Evolutionary conservation across 2,888 invertebrate species (phyloP), one percentile per base, ranked within the genome.

Genomic region (Lochmaea crataegi): DNA sequence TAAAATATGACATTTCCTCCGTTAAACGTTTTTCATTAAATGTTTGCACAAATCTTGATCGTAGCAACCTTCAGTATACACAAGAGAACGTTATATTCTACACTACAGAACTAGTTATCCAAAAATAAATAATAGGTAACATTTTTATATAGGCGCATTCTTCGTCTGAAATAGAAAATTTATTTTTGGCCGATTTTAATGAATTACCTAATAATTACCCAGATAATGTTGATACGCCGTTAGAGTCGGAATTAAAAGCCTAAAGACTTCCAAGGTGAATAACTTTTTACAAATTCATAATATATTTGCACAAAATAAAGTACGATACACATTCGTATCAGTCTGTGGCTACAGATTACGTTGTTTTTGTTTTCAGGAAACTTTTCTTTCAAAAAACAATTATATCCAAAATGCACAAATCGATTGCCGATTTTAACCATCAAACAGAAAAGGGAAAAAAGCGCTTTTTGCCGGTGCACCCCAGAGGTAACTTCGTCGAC

Each of bases 381-480:
- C 82, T 91, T 1, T 89, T 90, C 71, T 90, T 93, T 79, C 95
- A 95, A 87, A 90, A 92, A 56, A 87, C 89, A 76, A 88, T 94
- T 32, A 83, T 94, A 10, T 84, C 83, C 0, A 88, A 90, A 65
- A 90, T 95, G 42, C 84, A 91, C 1, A 85, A 87, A 6, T 86
- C 89, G 57, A 89, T 94, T 22, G 86, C 89, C 26, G 85, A 89
- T 32, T 94, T 94, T 80, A 95, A 97, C 85, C 85, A 89, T 0
- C 87, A 90, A 26, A 82, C 95, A 4, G 85, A 87, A 41, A 89
- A 66, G 83, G 93, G 4, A 88, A 90, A 73, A 84, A 89, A 32
- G 88, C 90, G 72, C 89, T n/a, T 92, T 38, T 86, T 92, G 14
- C 85, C 90, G 6, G 89, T 92, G 1, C 89, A 91, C 82, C 89